Conservation (phyloP, 2,113 vertebrate genomes). For the Peucedramus taeniatus region DNA sequence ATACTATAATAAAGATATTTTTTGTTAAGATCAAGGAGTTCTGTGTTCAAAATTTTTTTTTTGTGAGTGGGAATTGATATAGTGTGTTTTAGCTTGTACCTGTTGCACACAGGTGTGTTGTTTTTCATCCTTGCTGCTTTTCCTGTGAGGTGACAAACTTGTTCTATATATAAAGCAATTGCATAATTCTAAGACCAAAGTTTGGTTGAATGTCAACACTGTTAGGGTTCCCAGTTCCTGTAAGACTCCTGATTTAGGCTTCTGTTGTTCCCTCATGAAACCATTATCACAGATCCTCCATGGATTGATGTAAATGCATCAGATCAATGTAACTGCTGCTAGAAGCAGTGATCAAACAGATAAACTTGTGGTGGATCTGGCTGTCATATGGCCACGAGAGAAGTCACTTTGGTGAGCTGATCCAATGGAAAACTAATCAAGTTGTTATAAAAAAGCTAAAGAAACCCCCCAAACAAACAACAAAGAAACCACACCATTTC, state of each 20-base stretch:
- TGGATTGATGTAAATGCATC: not conserved
- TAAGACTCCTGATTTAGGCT: not conserved
- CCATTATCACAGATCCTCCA: rapidly evolving
- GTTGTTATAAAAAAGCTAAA: not conserved
- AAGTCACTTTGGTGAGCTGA: not conserved
- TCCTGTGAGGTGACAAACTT: not conserved
- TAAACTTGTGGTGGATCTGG: not conserved
- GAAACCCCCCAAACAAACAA: not conserved
- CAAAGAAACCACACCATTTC: not conserved
- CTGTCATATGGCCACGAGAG: not conserved
- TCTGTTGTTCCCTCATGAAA: not conserved
- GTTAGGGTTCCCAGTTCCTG: not conserved
- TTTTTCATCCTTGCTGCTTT: not conserved
- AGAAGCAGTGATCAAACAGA: not conserved
- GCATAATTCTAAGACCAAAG: not conserved
- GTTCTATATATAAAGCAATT: not conserved
- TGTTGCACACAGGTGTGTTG: not conserved
- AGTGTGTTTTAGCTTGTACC: not conserved
- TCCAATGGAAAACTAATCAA: not conserved
- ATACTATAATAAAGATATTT: not conserved
- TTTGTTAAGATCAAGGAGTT: not conserved
- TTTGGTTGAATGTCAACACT: not conserved
- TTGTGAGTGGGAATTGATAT: not conserved
- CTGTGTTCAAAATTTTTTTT: not conserved
- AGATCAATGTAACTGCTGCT: not conserved